phyloP scores from a whole-genome alignment of 1,140 invertebrate species.

The Dreissena rostriformis region DNA sequence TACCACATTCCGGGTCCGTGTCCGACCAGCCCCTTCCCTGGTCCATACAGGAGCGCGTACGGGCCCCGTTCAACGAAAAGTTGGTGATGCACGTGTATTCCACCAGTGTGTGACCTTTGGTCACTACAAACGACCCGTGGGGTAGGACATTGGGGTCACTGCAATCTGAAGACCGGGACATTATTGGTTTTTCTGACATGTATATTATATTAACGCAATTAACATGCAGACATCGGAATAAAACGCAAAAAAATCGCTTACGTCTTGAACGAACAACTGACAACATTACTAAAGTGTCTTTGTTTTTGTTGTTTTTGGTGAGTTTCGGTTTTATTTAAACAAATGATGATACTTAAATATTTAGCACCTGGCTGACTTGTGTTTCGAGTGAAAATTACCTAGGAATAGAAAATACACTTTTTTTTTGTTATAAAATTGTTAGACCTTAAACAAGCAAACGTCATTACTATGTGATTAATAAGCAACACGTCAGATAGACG shows the following conservation, averaged over 20 bases:
- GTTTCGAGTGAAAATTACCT: no score
- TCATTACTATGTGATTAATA: no score
- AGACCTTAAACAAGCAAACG: no score
- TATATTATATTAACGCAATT: background rate
- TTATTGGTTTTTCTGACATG: background rate
- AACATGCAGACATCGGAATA: background rate
- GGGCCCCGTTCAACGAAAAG: background rate
- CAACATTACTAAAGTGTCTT: no score
- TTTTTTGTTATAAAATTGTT: no score
- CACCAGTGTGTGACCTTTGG: background rate
- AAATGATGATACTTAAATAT: no score
- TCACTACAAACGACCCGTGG: background rate
- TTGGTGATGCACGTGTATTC: conserved; percentile 1
- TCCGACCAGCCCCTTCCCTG: background rate
- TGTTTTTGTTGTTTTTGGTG: background rate
- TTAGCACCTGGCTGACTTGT: no score
- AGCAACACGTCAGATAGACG: background rate
- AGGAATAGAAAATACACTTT: no score
- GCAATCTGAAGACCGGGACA: background rate
- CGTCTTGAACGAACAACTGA: no score
- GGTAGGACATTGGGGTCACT: background rate
- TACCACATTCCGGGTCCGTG: background rate
- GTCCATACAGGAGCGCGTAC: background rate
- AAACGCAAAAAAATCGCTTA: background rate
- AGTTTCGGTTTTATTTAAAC: background rate